phyloP scores from a whole-genome alignment of 2,797 vertebrate species.

The Meda fulgida region DNA sequence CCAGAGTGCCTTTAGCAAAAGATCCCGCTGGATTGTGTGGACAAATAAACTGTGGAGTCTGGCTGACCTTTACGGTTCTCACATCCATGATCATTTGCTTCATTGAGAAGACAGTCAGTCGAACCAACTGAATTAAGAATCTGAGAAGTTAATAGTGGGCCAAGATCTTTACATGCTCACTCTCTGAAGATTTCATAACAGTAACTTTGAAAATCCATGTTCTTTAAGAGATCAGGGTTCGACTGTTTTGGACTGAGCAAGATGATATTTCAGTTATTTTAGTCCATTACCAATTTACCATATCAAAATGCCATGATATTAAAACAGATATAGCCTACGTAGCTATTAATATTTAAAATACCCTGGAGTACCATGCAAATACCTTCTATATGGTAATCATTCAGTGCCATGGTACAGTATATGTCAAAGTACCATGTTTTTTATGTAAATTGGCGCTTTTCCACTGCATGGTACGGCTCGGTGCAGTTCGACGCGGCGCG shows the following conservation, averaged over 20 bases:
- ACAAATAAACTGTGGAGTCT: constrained; percentile 46
- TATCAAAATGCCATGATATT: too few species aligned
- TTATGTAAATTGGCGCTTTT: too few species aligned
- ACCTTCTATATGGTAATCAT: not conserved
- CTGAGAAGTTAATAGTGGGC: constrained; percentile 55
- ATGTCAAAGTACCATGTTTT: too few species aligned
- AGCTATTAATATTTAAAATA: not conserved
- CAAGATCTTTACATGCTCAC: not conserved
- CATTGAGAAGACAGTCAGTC: constrained; percentile 37
- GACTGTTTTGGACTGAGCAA: not conserved
- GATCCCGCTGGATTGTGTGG: constrained; percentile 33
- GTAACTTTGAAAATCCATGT: not conserved
- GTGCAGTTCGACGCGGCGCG: too few species aligned
- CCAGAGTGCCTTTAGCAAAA: constrained; percentile 28
- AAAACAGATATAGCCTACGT: too few species aligned
- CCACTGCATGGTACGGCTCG: too few species aligned
- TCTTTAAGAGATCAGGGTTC: not conserved
- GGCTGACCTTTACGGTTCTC: constrained; percentile 48
- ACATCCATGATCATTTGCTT: constrained; percentile 36
- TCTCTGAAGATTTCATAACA: constrained; percentile 13
- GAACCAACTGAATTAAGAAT: constrained; percentile 55
- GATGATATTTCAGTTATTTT: not conserved
- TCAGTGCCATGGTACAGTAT: not conserved
- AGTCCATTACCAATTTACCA: not conserved
- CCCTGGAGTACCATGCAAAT: not conserved